phyloP scores from a whole-genome alignment of 1,140 invertebrate genomes.

The Xylocopa sonorina region DNA sequence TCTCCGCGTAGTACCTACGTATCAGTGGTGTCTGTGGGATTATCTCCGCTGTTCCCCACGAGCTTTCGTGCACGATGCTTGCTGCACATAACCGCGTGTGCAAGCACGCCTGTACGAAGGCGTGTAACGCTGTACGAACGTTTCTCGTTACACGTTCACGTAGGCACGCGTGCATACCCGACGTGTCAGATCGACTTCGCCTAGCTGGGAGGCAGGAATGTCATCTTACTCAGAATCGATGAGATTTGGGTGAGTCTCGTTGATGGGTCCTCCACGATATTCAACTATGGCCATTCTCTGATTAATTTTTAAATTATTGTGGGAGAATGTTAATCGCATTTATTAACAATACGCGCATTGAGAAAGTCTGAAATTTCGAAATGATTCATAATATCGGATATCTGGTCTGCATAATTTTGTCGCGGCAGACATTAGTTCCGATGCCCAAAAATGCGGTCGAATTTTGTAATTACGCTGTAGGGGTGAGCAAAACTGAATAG shows the following conservation, averaged over 20 bases:
- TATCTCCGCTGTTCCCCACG: slow-evolving; percentile 14
- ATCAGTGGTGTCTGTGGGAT: slow-evolving; percentile 19
- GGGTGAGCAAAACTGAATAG: too few relatives aligned
- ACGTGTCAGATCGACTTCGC: slow-evolving; percentile 1
- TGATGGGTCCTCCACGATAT: too few relatives aligned
- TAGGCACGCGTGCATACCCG: slow-evolving; percentile 23
- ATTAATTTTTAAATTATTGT: too few relatives aligned
- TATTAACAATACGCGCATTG: too few relatives aligned
- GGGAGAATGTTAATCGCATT: too few relatives aligned
- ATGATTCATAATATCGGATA: too few relatives aligned
- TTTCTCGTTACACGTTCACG: slow-evolving; percentile 2
- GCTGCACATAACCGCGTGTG: slow-evolving; percentile 27
- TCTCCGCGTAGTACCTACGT: not conserved
- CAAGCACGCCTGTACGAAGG: slow-evolving; percentile 39
- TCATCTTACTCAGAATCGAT: not conserved
- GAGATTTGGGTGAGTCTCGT: not conserved
- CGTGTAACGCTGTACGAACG: slow-evolving; percentile 33
- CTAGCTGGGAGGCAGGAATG: not conserved
- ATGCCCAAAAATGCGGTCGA: not conserved
- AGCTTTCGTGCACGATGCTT: slow-evolving; percentile 26
- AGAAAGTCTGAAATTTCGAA: too few relatives aligned
- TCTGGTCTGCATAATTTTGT: not conserved
- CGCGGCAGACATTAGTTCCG: not conserved
- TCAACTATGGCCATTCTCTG: too few relatives aligned
- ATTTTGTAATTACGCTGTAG: too few relatives aligned